Evolutionary conservation across 1,140 invertebrate species (phyloP), one percentile per base, ranked within the genome.

Genomic region (Teleogryllus occipitalis): DNA sequence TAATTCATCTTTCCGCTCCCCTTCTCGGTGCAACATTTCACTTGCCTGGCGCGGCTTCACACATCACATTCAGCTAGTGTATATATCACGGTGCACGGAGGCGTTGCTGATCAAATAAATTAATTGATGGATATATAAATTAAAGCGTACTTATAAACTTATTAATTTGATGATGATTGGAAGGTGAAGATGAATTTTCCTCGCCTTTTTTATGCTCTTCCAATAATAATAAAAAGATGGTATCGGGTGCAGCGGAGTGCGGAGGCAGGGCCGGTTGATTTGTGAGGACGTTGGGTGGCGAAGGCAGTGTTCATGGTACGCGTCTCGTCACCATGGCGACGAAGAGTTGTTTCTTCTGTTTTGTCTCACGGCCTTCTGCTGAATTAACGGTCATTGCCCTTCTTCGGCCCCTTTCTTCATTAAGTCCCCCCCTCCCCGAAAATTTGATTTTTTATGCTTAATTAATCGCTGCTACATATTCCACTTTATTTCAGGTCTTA

Each of bases 81-180:
- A 65, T 65, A 65, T 65, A 65, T 65, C 54, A 65, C 7, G 27
- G 27, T 47, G 48, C 78, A 39, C 21, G 65, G 47, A 18, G 14
- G 47, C 47, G 78, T 47, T 78, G 78, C 54, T 78, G 73, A 78
- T 47, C 78, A 78, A 78, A 78, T 78, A 78, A 78, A 78, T 78
- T 78, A 78, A 27, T 73, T 78, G 54, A 78, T 18, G 12, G 73
- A 78, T 73, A 49, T 73, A 78, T 78, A 78, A 78, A 65, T 49
- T 54, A 78, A 78, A 39, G 78, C 22, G 47, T 78, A 73, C 47
- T 73, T 73, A 78, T 74, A 49, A 78, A 78, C 27, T 78, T 48
- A 22, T 78, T 74, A 49, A 78, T 78, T 78, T n/a, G 73, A 78
- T 10, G 78, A 39, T 18, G 78, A 46, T 46, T 78, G 27, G 22